Evolutionary conservation across 2,888 invertebrate genomes (phyloP).

Genomic region (Meloe dianella): DNA sequence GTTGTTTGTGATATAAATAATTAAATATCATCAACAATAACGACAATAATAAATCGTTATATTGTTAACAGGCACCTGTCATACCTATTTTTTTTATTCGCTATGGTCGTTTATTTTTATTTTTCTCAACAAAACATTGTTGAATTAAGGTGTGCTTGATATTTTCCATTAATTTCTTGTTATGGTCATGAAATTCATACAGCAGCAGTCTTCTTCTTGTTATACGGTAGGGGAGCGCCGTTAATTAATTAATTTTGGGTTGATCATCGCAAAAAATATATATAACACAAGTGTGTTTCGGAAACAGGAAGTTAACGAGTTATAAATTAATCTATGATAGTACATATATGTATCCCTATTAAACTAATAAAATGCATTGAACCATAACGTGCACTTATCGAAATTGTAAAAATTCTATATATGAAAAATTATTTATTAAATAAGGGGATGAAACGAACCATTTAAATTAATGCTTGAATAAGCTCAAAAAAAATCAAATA

Average conservation of each 20-base stretch:
- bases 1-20: constrained; percentile 5
- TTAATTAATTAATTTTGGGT: constrained; percentile 9
- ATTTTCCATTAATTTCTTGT: constrained; percentile 11
- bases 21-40: constrained; percentile 4
- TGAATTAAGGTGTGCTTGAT: constrained; percentile 1
- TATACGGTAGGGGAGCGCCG: neutral
- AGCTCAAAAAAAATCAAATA: neutral
- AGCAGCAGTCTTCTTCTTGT: constrained; percentile 4
- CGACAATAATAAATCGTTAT: neutral
- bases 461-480: neutral
- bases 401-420: neutral
- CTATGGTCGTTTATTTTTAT: neutral
- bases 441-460: neutral
- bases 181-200: constrained; percentile 10
- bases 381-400: neutral
- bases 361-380: neutral
- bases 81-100: neutral
- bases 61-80: neutral
- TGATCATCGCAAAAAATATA: neutral
- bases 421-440: neutral
- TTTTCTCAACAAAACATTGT: neutral
- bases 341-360: neutral
- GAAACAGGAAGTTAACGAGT: neutral
- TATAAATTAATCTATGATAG: neutral
- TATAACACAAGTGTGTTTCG: neutral